A percentile compares a stretch with the other conserved stretches of the same genome.
These are phyloP conservation scores for Triplophysa rosa DNA, from an alignment of 2,113 vertebrate species.

Conservation along the genomic window DNA sequence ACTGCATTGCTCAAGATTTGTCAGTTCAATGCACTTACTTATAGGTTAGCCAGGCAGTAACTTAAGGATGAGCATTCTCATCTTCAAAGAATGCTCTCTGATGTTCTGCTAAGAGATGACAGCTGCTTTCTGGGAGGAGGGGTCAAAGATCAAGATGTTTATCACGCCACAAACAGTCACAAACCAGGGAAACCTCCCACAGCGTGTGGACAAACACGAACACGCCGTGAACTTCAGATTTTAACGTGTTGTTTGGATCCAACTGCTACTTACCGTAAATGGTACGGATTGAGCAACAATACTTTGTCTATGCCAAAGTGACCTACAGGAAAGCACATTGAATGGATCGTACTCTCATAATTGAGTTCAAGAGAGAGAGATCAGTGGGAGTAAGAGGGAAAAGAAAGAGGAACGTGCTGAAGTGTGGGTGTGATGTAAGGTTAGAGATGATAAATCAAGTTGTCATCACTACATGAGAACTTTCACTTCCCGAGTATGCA, in stretches of 20 bases:
- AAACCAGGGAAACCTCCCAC: conserved; percentile 28
- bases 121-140: conserved; percentile 18
- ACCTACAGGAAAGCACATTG: conserved; percentile 3
- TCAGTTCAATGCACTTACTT: conserved; percentile 25
- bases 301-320: not conserved
- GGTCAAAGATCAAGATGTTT: conserved; percentile 28
- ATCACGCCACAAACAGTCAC: conserved; percentile 29
- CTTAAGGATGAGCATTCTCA: conserved; percentile 1
- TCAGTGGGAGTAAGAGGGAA: not conserved
- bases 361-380: not conserved
- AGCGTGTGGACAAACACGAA: not conserved
- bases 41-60: conserved; percentile 19
- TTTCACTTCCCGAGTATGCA: conserved; percentile 46
- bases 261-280: not conserved
- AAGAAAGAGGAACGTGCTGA: not conserved
- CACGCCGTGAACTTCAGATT: not conserved
- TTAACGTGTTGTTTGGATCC: not conserved
- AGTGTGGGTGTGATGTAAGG: conserved; percentile 5
- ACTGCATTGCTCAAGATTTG: not conserved
- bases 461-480: conserved; percentile 67
- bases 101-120: conserved; percentile 31
- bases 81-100: conserved; percentile 26
- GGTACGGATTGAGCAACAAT: not conserved
- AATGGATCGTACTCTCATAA: too few species aligned
- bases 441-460: conserved; percentile 68